Conservation (phyloP, 2,888 invertebrate species). For the Erpobdella octoculata region DNA sequence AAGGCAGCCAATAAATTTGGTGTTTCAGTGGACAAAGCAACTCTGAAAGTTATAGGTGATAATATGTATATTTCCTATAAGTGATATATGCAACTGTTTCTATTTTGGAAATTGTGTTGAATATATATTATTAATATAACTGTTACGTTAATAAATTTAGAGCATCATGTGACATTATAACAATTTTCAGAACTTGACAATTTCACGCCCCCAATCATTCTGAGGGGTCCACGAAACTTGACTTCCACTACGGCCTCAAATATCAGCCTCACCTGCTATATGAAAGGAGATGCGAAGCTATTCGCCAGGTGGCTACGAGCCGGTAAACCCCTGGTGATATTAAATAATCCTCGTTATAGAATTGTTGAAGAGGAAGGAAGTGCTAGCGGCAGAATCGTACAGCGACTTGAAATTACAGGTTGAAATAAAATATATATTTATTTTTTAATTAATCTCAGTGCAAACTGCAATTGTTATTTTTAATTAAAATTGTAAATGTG, state of each 20-base stretch:
- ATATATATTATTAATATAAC: too few relatives aligned
- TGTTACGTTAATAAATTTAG: too few relatives aligned
- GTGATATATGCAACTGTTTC: too few relatives aligned
- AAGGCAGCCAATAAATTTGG: conserved; percentile 5
- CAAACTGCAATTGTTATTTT: too few relatives aligned
- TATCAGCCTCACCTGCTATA: not conserved
- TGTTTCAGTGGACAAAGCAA: not conserved
- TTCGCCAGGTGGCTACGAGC: conserved; percentile 2
- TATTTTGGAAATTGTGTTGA: too few relatives aligned
- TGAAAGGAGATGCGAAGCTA: not conserved
- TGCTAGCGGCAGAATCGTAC: not conserved
- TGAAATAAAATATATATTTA: too few relatives aligned
- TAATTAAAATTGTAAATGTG: too few relatives aligned
- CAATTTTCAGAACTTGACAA: not conserved
- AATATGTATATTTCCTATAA: too few relatives aligned
- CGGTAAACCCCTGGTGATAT: not conserved
- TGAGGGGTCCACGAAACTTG: not conserved
- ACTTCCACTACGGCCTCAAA: not conserved
- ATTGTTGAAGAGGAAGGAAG: not conserved
- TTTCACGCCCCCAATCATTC: not conserved
- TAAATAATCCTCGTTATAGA: not conserved
- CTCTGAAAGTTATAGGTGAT: not conserved
- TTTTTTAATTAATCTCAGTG: too few relatives aligned
- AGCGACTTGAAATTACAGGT: conserved; percentile 6
- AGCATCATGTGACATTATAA: too few relatives aligned